Evolutionary conservation across 2,797 vertebrate species (phyloP), one percentile per base, ranked within the genome.

Genomic region (Acipenser ruthenus): DNA sequence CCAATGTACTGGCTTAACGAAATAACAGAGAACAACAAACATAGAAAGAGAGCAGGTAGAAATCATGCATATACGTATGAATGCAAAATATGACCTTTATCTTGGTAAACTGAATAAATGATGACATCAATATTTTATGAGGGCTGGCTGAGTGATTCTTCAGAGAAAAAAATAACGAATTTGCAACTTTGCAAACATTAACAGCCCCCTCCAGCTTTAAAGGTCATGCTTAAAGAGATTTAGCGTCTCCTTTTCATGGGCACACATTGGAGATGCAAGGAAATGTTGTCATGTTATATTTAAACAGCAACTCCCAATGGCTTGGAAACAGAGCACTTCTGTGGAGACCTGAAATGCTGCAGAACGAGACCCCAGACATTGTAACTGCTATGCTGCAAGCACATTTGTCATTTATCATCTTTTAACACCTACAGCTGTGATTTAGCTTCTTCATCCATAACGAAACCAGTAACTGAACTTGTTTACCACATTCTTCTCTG

Each of bases 121-220:
- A 83, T 79, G 78, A 78, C 83, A 93, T 92, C 84, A 91, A 88
- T 90, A 84, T 89, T 91, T 88, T 73, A 87, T 87, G 83, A 88
- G 82, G 78, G 80, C 23, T 74, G 13, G 70, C 72, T 48, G 69
- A 6, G 15, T 10, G 66, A 71, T 82, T 81, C 77, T 79, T 70
- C 68, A 78, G 69, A 15, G 76, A 62, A 50, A 69, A 66, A 13
- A 64, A 67, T 23, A 10, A 67, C 13, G 60, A 50, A 60, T 60
- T 62, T n/a, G 12, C 62, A 64, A 50, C 49, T 59, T 68, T 49
- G 52, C 5, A 60, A 58, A 56, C 15, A 8, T 49, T 64, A 47
- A 55, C 49, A 48, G 60, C 60, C 60, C 60, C 60, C 60, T 62
- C 49, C 11, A 50, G 53, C 12, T 64, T 63, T 59, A 23, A 59